Conservation (phyloP, 2,797 vertebrate species). For the Pangasius macronema region DNA sequence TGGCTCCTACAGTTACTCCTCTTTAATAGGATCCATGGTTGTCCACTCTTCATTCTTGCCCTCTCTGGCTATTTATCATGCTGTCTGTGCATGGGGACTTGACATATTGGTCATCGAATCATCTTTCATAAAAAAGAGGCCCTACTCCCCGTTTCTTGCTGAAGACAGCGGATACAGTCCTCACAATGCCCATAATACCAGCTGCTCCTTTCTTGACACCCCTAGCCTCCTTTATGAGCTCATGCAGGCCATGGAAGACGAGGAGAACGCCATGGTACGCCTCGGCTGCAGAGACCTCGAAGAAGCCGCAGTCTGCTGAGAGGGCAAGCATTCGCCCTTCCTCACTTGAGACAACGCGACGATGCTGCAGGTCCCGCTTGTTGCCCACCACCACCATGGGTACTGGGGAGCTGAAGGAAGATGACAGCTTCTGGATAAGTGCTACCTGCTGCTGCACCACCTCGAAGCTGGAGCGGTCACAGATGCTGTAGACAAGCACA, state of each 20-base stretch:
- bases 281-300: constrained; percentile 80
- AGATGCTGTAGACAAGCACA: constrained; percentile 82
- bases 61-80: constrained; percentile 28
- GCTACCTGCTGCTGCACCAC: constrained; percentile 69
- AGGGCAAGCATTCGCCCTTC: constrained; percentile 77
- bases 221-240: constrained; percentile 69
- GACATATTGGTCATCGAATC: constrained; percentile 1
- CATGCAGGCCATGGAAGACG: constrained; percentile 76
- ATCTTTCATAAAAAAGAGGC: neutral
- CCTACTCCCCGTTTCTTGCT: constrained; percentile 71
- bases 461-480: constrained; percentile 78
- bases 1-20: constrained; percentile 3
- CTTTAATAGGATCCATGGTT: neutral
- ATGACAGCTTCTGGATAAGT: constrained; percentile 60
- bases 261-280: constrained; percentile 77
- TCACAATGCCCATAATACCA: constrained; percentile 74
- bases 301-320: constrained; percentile 75
- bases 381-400: constrained; percentile 79
- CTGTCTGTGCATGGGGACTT: constrained; percentile 25
- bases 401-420: constrained; percentile 17
- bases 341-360: constrained; percentile 74
- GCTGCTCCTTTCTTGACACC: constrained; percentile 64
- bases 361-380: constrained; percentile 79
- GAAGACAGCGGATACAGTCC: constrained; percentile 79
- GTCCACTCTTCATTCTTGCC: constrained; percentile 8